phyloP scores from a whole-genome alignment of 2,888 invertebrate species.

The Drosophila putrida region DNA sequence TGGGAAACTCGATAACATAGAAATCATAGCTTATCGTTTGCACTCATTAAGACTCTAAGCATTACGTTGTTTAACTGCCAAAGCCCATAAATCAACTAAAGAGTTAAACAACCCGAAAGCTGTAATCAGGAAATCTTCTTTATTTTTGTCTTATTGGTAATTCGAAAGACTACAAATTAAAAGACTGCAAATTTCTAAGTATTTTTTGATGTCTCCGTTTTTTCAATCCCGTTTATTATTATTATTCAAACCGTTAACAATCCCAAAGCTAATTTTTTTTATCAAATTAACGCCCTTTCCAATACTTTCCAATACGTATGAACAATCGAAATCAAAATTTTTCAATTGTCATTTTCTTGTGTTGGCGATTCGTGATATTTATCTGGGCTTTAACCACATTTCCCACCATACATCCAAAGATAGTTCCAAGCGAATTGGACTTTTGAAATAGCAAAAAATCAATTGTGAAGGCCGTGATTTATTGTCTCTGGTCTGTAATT shows the following conservation, averaged over 20 bases:
- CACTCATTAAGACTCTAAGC: conserved; percentile 17
- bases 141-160: not conserved
- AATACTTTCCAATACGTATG: not conserved
- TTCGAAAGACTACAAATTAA: no score
- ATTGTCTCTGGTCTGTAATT: conserved; percentile 31
- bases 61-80: not conserved
- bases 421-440: not conserved
- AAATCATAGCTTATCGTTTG: conserved; percentile 21
- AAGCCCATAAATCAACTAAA: not conserved
- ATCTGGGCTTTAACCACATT: conserved; percentile 1
- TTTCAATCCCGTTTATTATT: no score
- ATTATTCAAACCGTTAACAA: no score
- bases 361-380: not conserved
- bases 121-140: not conserved
- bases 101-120: not conserved
- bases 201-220: no score
- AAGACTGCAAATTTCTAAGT: no score
- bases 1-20: conserved; percentile 41
- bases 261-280: no score
- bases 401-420: not conserved
- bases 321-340: no score
- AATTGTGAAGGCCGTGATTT: conserved; percentile 37
- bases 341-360: not conserved
- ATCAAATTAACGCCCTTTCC: not conserved
- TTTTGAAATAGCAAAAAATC: not conserved